These are phyloP conservation scores for Ophion obscuratus DNA, from an alignment of 2,888 invertebrate genomes.

Conservation along the genomic window DNA sequence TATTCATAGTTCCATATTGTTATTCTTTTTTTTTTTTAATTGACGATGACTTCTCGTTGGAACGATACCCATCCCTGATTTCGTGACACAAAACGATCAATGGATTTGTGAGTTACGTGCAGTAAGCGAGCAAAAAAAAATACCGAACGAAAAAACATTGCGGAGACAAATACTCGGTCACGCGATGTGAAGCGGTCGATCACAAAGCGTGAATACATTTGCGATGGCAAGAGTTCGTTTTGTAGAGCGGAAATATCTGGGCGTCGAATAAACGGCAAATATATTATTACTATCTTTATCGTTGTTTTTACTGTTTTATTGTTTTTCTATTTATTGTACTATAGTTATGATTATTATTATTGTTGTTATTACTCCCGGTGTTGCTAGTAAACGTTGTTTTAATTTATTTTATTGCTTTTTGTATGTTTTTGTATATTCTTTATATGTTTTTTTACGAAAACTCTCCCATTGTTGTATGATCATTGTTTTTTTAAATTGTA, in stretches of 20 bases:
- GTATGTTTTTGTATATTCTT: too few species aligned
- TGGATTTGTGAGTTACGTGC: slow-evolving; percentile 16
- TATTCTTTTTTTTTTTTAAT: neutral
- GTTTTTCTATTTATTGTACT: too few species aligned
- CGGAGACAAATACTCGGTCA: slow-evolving; percentile 22
- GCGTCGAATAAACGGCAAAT: slow-evolving; percentile 2
- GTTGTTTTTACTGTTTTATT: too few species aligned
- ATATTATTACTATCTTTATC: too few species aligned
- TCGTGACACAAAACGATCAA: slow-evolving; percentile 22
- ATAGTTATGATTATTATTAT: too few species aligned
- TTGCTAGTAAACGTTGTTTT: too few species aligned
- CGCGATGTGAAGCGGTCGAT: slow-evolving; percentile 31
- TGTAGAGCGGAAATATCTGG: slow-evolving; percentile 34
- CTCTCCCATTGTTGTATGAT: too few species aligned
- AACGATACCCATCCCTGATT: slow-evolving; percentile 23
- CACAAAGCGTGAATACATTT: slow-evolving; percentile 24
- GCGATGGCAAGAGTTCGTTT: slow-evolving; percentile 19
- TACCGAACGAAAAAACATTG: neutral
- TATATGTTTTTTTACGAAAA: too few species aligned
- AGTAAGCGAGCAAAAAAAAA: slow-evolving; percentile 13
- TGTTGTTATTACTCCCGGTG: too few species aligned
- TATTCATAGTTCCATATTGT: neutral
- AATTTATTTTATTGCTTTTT: too few species aligned
- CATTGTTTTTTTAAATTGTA: too few species aligned
- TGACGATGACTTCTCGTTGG: slow-evolving; percentile 1